Evolutionary conservation across 2,888 invertebrate genomes (phyloP).

Genomic region (Augochlorella aurata): DNA sequence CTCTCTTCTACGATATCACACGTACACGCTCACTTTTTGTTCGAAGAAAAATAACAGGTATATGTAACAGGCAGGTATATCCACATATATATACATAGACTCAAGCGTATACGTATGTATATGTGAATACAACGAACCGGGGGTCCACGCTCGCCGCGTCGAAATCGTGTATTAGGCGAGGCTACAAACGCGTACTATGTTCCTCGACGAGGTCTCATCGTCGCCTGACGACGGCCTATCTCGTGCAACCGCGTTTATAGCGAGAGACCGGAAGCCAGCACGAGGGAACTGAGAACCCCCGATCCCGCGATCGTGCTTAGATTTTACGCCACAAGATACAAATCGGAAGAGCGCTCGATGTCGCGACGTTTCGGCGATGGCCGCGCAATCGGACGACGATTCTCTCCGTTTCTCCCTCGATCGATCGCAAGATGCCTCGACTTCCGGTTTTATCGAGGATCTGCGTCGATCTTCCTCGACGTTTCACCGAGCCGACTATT

Average conservation of each 20-base stretch:
- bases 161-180: not conserved
- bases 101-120: too few relatives aligned
- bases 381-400: conserved; percentile 32
- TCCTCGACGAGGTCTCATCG: not conserved
- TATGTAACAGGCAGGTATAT: conserved; percentile 42
- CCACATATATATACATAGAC: conserved; percentile 51
- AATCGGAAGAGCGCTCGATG: conserved; percentile 74
- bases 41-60: conserved; percentile 71
- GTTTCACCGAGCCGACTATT: not conserved
- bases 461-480: conserved; percentile 37
- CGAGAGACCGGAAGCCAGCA: not conserved
- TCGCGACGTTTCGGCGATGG: conserved; percentile 66
- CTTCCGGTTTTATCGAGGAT: conserved; percentile 17
- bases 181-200: not conserved
- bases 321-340: conserved; percentile 72
- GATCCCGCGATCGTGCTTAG: conserved; percentile 58
- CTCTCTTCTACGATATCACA: conserved; percentile 49
- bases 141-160: conserved; percentile 20
- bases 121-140: conserved; percentile 52
- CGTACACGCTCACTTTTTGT: conserved; percentile 59
- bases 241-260: not conserved
- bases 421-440: conserved; percentile 34
- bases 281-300: conserved; percentile 37
- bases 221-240: too few relatives aligned
- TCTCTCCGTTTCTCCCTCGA: conserved; percentile 8